Evolutionary conservation across 92 coral and sea anemone genomes (phyloP).

Genomic region (Heliopora coerulea): DNA sequence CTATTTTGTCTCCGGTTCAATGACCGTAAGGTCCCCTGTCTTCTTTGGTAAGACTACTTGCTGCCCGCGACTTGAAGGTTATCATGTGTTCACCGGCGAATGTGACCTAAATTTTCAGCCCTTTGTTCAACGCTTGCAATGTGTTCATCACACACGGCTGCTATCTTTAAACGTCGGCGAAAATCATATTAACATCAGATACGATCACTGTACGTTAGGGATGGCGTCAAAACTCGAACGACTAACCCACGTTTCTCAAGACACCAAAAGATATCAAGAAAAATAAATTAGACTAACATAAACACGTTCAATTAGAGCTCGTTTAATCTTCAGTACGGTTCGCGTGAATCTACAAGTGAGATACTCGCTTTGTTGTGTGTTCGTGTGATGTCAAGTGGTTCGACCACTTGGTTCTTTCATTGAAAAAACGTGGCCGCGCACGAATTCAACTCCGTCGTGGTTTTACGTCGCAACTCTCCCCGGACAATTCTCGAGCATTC

Average conservation of each 20-base stretch:
- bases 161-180: slow-evolving; percentile 10
- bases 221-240: not conserved
- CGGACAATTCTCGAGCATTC: not conserved
- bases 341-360: slow-evolving; percentile 17
- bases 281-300: no score
- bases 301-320: no score
- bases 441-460: not conserved
- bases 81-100: no score
- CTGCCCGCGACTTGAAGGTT: not conserved
- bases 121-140: not conserved
- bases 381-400: slow-evolving; percentile 17
- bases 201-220: not conserved
- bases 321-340: no score
- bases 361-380: slow-evolving; percentile 7
- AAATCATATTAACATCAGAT: slow-evolving; percentile 32
- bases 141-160: slow-evolving; percentile 15
- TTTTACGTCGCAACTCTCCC: not conserved
- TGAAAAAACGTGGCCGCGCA: slow-evolving; percentile 10
- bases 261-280: no score
- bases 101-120: no score
- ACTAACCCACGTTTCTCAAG: no score
- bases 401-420: slow-evolving; percentile 25
- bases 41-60: not conserved
- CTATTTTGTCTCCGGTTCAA: slow-evolving; percentile 25
- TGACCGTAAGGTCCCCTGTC: slow-evolving; percentile 29